These are phyloP conservation scores for Holothuria leucospilota DNA, from an alignment of 53 echinoderm and acorn worm genomes.

Conservation along the genomic window DNA sequence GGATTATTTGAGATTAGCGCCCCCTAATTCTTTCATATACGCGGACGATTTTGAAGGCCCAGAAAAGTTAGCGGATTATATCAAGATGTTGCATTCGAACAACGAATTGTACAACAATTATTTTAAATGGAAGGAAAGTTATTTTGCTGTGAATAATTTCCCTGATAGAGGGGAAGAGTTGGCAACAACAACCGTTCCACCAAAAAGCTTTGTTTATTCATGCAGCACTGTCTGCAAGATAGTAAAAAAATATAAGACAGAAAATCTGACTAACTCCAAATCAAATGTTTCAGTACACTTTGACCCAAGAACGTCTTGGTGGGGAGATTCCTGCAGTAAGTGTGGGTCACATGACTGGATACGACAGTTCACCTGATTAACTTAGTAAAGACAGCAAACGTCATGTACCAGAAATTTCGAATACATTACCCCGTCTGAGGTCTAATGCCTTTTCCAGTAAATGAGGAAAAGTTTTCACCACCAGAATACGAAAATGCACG, in stretches of 20 bases:
- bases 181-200: neutral
- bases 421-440: too few relatives aligned
- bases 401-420: too few relatives aligned
- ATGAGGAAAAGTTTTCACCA: too few relatives aligned
- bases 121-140: conserved; percentile 8
- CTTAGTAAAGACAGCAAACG: too few relatives aligned
- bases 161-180: neutral
- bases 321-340: conserved; percentile 13
- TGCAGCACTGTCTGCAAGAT: conserved; percentile 6
- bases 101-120: neutral
- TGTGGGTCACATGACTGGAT: conserved; percentile 34
- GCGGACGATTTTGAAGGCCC: conserved; percentile 18
- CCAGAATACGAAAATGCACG: too few relatives aligned
- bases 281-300: neutral
- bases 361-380: neutral
- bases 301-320: neutral
- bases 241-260: neutral
- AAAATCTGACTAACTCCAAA: neutral
- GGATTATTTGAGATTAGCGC: conserved; percentile 18
- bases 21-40: conserved; percentile 30
- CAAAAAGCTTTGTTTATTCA: conserved; percentile 17
- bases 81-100: neutral
- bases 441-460: too few relatives aligned
- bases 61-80: conserved; percentile 13
- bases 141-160: neutral